Evolutionary conservation across 2,113 vertebrate genomes (phyloP), one percentile per base, ranked within the genome.

Genomic region (Vidua macroura): DNA sequence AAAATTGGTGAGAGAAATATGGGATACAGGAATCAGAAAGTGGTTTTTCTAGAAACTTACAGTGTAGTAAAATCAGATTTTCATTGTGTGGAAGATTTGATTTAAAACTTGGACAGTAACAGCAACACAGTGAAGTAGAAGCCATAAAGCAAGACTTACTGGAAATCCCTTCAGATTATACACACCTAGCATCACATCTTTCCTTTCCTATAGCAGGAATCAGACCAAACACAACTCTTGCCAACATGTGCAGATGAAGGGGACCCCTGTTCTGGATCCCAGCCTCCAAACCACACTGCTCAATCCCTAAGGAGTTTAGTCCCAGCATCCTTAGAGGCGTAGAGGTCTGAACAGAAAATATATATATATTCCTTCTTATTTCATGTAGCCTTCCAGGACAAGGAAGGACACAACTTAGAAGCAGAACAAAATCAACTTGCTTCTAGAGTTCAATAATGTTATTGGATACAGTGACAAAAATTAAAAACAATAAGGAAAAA

Each of bases 41-140:
- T 48, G 55, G 0, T 78, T 92, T 70, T 80, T 52, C 56, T 63
- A 62, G 59, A 83, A 95, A 88, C 49, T 56, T 95, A 73, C 5
- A 51, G 21, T n/a, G 62, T 51, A 92, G 52, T 44, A 89, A 94
- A 93, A 91, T 86, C 44, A 86, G 49, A 78, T 83, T 86, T 86
- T 78, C 56, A 46, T n/a, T 55, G 19, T 81, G 39, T 55, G 76
- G 58, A 82, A 91, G 41, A 94, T 73, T 11, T 84, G 87, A 94
- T 86, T 92, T 95, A 66, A 83, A 82, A 92, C 24, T 33, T 73
- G 49, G n/a, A 52, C 15, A 64, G 46, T n/a, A 80, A 63, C 46
- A 81, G 39, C 37, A 92, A 31, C 41, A 63, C 35, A 88, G 52
- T 41, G 86, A 92, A 84, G 70, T 8, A 46, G 15, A 86, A 74